Evolutionary conservation across 2,113 vertebrate species (phyloP).

Genomic region (Benitochromis conjunctus): DNA sequence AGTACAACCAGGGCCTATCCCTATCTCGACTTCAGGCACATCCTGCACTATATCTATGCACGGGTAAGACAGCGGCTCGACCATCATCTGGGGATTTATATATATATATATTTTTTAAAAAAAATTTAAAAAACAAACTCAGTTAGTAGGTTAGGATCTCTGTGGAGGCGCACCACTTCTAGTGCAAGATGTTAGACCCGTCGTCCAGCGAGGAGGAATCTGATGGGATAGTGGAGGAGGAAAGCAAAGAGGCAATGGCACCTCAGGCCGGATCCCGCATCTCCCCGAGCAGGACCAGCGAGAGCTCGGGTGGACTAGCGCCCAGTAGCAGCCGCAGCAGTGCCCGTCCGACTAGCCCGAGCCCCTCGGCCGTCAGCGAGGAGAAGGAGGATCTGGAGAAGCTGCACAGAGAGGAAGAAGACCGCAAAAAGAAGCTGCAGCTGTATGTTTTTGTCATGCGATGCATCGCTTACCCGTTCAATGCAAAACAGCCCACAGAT

Average conservation of each 20-base stretch:
- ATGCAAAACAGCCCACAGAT: conserved; percentile 97
- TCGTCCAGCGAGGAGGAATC: conserved; percentile 96
- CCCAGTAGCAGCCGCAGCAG: conserved; percentile 77
- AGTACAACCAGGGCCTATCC: conserved; percentile 33
- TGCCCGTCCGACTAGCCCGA: conserved; percentile 82
- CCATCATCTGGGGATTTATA: background rate
- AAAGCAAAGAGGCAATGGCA: conserved; percentile 86
- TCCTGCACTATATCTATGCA: background rate
- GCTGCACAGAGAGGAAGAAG: conserved; percentile 93
- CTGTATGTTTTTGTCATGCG: conserved; percentile 98
- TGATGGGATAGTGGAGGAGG: conserved; percentile 90
- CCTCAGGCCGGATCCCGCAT: conserved; percentile 83
- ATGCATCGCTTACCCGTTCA: conserved; percentile 95
- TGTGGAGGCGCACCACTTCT: conserved; percentile 1
- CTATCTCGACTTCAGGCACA: conserved; percentile 10
- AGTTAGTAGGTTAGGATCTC: background rate
- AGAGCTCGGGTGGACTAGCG: conserved; percentile 83
- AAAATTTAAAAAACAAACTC: background rate
- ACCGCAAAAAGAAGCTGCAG: conserved; percentile 95
- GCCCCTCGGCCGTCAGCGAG: conserved; percentile 91
- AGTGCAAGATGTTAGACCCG: conserved; percentile 85
- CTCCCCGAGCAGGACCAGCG: conserved; percentile 87
- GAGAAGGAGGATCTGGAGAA: conserved; percentile 95
- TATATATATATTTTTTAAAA: rapidly evolving
- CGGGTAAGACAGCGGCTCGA: background rate